Percentiles rank a stretch among this genome's conserved stretches.
Conservation (phyloP, 2,888 invertebrate genomes). For the Eurytoma californica region DNA sequence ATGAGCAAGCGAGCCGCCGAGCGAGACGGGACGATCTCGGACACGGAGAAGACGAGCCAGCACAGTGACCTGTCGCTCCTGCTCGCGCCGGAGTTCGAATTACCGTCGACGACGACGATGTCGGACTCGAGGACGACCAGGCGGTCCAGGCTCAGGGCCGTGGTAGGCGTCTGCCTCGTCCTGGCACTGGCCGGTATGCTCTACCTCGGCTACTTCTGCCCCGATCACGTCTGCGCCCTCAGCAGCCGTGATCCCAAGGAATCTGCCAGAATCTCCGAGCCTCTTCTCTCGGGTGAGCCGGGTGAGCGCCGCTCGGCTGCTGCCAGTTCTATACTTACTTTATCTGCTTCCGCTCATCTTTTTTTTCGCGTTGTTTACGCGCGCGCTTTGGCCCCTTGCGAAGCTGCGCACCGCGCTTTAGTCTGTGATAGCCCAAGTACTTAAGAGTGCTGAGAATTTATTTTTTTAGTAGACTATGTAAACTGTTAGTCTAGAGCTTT, state of each 20-base stretch:
- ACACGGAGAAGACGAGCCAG: slow-evolving; percentile 15
- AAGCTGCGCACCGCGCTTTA: neutral
- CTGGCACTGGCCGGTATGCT: slow-evolving; percentile 90
- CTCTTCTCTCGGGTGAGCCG: slow-evolving; percentile 60
- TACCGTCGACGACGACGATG: slow-evolving; percentile 60
- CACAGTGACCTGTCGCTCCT: slow-evolving; percentile 41
- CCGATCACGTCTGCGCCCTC: slow-evolving; percentile 89
- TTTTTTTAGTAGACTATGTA: neutral
- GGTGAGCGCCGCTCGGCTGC: too few species aligned
- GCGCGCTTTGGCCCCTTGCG: neutral
- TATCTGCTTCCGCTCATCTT: neutral
- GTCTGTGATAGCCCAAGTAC: neutral
- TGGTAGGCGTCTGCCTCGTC: slow-evolving; percentile 87
- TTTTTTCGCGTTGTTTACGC: neutral
- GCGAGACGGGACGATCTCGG: slow-evolving; percentile 33
- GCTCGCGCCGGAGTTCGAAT: slow-evolving; percentile 9
- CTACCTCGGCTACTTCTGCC: slow-evolving; percentile 92
- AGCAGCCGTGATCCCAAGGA: slow-evolving; percentile 79
- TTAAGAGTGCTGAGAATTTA: neutral
- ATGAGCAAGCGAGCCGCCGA: slow-evolving; percentile 47
- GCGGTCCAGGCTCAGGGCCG: slow-evolving; percentile 82
- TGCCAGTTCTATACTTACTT: neutral
- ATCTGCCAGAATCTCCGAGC: slow-evolving; percentile 66
- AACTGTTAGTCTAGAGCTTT: slow-evolving; percentile 1
- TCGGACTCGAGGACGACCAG: slow-evolving; percentile 90